phyloP scores from a whole-genome alignment of 92 coral and sea anemone species.

The Scolanthus callimorphus region DNA sequence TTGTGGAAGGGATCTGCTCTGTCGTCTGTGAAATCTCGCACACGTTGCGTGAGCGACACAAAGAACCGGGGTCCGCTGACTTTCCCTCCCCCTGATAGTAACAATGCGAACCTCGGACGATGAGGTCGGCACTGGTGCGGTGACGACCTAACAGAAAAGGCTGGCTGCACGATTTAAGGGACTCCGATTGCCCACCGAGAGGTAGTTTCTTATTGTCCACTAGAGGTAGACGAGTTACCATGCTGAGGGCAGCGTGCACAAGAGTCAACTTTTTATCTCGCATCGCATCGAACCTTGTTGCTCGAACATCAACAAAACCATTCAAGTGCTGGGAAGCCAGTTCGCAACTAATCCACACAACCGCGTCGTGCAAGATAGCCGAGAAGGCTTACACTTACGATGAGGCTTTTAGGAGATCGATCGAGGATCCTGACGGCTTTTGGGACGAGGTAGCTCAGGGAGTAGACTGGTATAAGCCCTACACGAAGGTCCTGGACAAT shows the following conservation, averaged over 20 bases:
- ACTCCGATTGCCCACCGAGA: no score
- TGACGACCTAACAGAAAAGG: no score
- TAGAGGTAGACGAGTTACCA: no score
- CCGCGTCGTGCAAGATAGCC: not conserved
- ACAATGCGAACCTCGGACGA: no score
- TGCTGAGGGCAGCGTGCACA: not conserved
- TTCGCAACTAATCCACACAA: not conserved
- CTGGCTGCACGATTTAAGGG: no score
- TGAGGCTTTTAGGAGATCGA: conserved; percentile 71
- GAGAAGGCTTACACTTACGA: conserved; percentile 38
- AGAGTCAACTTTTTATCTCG: not conserved
- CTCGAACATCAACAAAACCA: not conserved
- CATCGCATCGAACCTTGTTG: not conserved
- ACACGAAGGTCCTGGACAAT: conserved; percentile 61
- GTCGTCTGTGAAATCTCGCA: no score
- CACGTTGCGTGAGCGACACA: no score
- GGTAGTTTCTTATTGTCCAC: no score
- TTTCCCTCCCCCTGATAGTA: no score
- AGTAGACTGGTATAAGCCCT: conserved; percentile 91
- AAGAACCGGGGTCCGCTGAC: no score
- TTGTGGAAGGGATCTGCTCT: no score
- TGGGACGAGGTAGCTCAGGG: conserved; percentile 78
- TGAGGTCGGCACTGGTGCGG: no score
- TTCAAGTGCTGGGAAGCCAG: conserved; percentile 1
- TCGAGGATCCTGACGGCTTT: conserved; percentile 67